Evolutionary conservation across 2,888 invertebrate genomes (phyloP).

Genomic region (Tillus elongatus): DNA sequence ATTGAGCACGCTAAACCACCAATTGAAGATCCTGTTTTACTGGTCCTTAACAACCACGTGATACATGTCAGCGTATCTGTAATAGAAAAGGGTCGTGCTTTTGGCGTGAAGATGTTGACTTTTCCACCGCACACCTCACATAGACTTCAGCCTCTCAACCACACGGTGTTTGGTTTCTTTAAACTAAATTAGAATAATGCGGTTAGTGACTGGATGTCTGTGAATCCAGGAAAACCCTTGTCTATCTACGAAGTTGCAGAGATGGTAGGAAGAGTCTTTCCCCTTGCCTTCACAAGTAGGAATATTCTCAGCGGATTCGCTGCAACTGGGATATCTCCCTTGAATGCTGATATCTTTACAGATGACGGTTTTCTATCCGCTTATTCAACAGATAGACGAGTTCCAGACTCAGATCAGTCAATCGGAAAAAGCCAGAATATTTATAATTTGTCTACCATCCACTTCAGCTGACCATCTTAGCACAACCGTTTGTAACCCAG

Average conservation of each 20-base stretch:
- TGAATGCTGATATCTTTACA: too few species aligned
- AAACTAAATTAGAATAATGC: neutral
- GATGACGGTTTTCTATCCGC: too few species aligned
- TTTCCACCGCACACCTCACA: constrained; percentile 5
- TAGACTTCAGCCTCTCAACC: constrained; percentile 5
- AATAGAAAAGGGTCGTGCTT: constrained; percentile 4
- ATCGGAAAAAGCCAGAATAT: too few species aligned
- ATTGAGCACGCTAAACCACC: neutral
- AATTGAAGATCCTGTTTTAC: constrained; percentile 4
- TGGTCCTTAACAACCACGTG: constrained; percentile 1
- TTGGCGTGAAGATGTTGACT: constrained; percentile 3
- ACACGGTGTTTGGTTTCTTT: constrained; percentile 3
- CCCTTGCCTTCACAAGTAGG: neutral
- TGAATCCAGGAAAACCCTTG: neutral
- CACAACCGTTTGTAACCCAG: too few species aligned
- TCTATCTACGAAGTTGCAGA: neutral
- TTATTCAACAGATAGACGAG: too few species aligned
- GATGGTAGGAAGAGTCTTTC: neutral
- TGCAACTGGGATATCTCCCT: too few species aligned
- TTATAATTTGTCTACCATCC: too few species aligned
- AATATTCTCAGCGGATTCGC: neutral
- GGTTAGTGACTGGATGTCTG: neutral
- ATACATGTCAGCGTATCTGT: constrained; percentile 1
- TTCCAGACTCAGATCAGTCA: too few species aligned
- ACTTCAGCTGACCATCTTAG: too few species aligned